Conservation (phyloP, 2,888 invertebrate species). For the Mycogona germanica region DNA sequence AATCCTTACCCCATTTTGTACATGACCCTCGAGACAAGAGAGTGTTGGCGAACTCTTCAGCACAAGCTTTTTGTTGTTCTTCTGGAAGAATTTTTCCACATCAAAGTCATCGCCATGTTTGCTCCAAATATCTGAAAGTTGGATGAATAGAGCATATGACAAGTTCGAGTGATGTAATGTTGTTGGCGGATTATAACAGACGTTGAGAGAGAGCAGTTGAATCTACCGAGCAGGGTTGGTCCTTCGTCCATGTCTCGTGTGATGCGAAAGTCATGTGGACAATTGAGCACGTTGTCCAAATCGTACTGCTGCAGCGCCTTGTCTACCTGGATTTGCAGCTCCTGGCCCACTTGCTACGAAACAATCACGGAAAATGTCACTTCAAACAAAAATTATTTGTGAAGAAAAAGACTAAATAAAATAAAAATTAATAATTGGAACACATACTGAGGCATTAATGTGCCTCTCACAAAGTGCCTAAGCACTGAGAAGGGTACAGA, state of each 20-base stretch:
- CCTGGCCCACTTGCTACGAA: conserved; percentile 13
- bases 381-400: neutral
- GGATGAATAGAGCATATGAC: neutral
- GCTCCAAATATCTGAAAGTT: conserved; percentile 15
- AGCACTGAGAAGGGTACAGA: too few relatives aligned
- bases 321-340: conserved; percentile 20
- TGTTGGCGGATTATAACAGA: neutral
- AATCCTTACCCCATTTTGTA: too few relatives aligned
- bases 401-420: neutral
- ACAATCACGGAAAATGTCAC: too few relatives aligned
- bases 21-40: neutral
- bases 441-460: too few relatives aligned
- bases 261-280: conserved; percentile 48
- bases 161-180: neutral
- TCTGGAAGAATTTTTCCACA: conserved; percentile 2
- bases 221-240: conserved; percentile 11
- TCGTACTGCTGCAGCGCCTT: conserved; percentile 20
- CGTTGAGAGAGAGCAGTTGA: neutral
- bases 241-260: conserved; percentile 31
- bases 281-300: conserved; percentile 42
- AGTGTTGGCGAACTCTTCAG: too few relatives aligned
- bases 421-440: too few relatives aligned
- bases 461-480: too few relatives aligned
- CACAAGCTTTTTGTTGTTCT: neutral
- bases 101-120: conserved; percentile 12